These are phyloP conservation scores for Varanus komodoensis DNA, from an alignment of 2,113 vertebrate species.

Conservation along the genomic window DNA sequence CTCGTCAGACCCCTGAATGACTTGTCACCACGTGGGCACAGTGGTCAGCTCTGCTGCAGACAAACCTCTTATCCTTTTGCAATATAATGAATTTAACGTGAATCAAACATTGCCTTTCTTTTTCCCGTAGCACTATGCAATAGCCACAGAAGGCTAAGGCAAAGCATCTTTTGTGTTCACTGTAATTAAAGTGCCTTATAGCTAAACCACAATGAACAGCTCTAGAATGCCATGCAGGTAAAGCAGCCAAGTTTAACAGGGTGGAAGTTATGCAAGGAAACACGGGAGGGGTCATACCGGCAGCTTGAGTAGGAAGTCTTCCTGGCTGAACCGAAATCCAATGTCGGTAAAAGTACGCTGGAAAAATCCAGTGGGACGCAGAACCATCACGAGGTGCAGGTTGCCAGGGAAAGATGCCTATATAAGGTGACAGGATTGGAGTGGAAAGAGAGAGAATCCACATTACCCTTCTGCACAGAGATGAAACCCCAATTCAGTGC, in stretches of 20 bases:
- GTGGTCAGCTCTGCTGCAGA: neutral
- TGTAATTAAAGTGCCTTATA: neutral
- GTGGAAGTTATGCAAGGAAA: neutral
- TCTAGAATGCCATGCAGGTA: neutral
- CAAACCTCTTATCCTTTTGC: neutral
- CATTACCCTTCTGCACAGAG: neutral
- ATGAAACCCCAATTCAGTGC: neutral
- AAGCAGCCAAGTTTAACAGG: neutral
- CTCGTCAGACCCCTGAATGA: no score
- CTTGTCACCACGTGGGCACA: no score
- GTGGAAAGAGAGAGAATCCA: neutral
- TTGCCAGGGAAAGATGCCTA: conserved; percentile 95
- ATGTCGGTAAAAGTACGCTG: conserved; percentile 96
- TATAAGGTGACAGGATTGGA: neutral
- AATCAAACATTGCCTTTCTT: neutral
- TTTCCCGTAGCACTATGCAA: neutral
- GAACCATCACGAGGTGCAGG: conserved; percentile 93
- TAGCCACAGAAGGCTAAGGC: neutral
- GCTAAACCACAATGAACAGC: neutral
- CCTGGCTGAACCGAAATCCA: conserved; percentile 95
- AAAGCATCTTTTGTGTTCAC: neutral
- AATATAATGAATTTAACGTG: neutral
- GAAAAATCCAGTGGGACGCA: conserved; percentile 95
- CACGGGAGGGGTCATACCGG: conserved; percentile 81
- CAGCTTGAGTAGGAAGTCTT: conserved; percentile 96